Conservation (phyloP, 2,888 invertebrate species). For the Himalopsyche tibetana region DNA sequence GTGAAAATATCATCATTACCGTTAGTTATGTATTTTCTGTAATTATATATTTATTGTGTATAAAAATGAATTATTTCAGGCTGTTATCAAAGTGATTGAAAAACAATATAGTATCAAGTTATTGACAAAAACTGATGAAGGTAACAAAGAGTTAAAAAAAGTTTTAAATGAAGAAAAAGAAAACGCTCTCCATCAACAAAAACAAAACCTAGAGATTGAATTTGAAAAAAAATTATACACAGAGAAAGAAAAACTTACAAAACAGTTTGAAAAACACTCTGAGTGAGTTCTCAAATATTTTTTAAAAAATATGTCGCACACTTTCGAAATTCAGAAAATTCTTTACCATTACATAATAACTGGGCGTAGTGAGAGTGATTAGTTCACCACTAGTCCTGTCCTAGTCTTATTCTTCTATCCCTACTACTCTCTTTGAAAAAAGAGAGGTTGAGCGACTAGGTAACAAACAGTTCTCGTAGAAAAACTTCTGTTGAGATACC, state of each 20-base stretch:
- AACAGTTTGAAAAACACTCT: constrained; percentile 53
- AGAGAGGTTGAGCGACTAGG: too few relatives aligned
- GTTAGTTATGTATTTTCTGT: not conserved
- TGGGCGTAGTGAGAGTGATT: too few relatives aligned
- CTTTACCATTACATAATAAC: too few relatives aligned
- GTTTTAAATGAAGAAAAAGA: not conserved
- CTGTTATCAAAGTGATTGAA: not conserved
- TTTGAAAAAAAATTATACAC: constrained; percentile 44
- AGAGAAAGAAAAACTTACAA: constrained; percentile 49
- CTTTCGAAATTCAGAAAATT: not conserved
- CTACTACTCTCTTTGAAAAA: too few relatives aligned
- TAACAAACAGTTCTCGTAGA: too few relatives aligned
- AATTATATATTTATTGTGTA: not conserved
- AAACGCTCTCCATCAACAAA: not conserved
- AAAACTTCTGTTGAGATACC: too few relatives aligned
- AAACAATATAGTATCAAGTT: not conserved
- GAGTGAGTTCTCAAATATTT: constrained; percentile 48
- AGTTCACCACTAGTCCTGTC: too few relatives aligned
- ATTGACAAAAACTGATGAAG: not conserved
- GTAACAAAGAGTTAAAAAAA: not conserved
- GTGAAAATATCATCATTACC: not conserved
- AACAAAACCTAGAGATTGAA: constrained; percentile 5
- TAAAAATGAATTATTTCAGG: constrained; percentile 28
- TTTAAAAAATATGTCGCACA: not conserved
- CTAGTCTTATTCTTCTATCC: too few relatives aligned